Evolutionary conservation across 1,140 invertebrate species (phyloP).

Genomic region (Drosophila funebris): DNA sequence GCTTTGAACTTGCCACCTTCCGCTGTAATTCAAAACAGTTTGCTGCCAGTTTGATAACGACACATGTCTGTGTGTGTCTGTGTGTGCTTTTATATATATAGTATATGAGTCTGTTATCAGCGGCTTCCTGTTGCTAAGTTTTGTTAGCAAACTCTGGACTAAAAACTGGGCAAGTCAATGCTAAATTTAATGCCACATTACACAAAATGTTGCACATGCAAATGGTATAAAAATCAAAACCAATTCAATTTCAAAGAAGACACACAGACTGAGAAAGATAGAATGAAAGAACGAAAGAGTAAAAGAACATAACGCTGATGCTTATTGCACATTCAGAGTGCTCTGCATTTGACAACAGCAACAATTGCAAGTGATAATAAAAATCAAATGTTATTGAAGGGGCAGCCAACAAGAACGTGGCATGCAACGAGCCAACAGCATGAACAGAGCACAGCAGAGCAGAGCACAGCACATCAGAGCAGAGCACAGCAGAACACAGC

Average conservation of each 20-base stretch:
- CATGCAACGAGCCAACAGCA: neutral
- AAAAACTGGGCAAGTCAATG: slow-evolving; percentile 34
- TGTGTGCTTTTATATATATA: neutral
- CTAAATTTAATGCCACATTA: slow-evolving; percentile 55
- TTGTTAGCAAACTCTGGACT: slow-evolving; percentile 40
- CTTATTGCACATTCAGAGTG: slow-evolving; percentile 45
- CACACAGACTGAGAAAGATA: neutral
- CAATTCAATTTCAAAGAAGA: slow-evolving; percentile 55
- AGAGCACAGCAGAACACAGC: slow-evolving; percentile 2
- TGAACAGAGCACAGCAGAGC: neutral
- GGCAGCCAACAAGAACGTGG: slow-evolving; percentile 9
- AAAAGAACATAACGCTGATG: slow-evolving; percentile 46
- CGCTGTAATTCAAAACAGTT: slow-evolving; percentile 73
- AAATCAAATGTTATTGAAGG: slow-evolving; percentile 71
- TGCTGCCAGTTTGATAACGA: slow-evolving; percentile 63
- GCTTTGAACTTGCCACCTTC: slow-evolving; percentile 72
- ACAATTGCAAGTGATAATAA: slow-evolving; percentile 72
- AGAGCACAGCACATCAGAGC: slow-evolving; percentile 1
- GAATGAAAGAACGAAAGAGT: neutral
- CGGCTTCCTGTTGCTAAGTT: slow-evolving; percentile 78
- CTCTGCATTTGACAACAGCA: slow-evolving; percentile 36
- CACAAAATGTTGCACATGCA: slow-evolving; percentile 32
- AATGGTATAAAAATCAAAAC: slow-evolving; percentile 47
- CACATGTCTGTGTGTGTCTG: slow-evolving; percentile 15
- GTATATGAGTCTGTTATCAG: slow-evolving; percentile 62